Evolutionary conservation across 2,797 vertebrate species (phyloP).

Genomic region (Hapalemur alaotrensis): DNA sequence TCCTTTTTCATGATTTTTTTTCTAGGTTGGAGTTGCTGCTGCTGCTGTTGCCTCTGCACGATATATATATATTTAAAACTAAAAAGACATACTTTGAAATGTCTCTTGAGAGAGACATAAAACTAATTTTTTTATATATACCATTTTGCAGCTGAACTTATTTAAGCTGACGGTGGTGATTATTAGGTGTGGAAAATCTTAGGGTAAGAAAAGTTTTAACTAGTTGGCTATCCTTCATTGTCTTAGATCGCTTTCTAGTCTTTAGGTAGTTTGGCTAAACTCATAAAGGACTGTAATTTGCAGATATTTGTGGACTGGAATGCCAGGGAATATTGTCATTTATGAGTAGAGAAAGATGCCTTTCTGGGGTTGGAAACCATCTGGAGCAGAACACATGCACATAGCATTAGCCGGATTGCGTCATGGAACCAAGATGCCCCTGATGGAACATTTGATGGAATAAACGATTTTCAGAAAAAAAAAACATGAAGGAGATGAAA

Average conservation of each 20-base stretch:
- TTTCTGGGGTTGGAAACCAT: slow-evolving; percentile 65
- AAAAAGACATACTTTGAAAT: slow-evolving; percentile 72
- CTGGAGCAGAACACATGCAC: slow-evolving; percentile 38
- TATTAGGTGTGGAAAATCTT: slow-evolving; percentile 19
- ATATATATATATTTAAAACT: slow-evolving; percentile 61
- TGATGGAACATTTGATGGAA: slow-evolving; percentile 58
- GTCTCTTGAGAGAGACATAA: slow-evolving; percentile 56
- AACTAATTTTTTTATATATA: slow-evolving; percentile 66
- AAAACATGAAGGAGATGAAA: slow-evolving; percentile 49
- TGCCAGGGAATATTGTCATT: slow-evolving; percentile 51
- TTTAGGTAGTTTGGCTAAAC: slow-evolving; percentile 55
- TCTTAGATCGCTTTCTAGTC: slow-evolving; percentile 51
- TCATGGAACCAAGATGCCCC: slow-evolving; percentile 58
- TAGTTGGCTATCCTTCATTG: slow-evolving; percentile 35
- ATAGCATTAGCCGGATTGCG: slow-evolving; percentile 52
- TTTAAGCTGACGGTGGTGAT: slow-evolving; percentile 60
- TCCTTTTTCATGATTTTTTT: slow-evolving; percentile 65
- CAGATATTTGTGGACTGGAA: slow-evolving; percentile 64
- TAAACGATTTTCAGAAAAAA: slow-evolving; percentile 61
- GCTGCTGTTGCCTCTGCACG: slow-evolving; percentile 17
- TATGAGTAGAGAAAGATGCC: slow-evolving; percentile 42
- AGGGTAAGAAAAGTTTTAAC: not conserved
- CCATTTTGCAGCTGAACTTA: slow-evolving; percentile 64
- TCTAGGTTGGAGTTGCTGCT: slow-evolving; percentile 63
- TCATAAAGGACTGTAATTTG: slow-evolving; percentile 65